Evolutionary conservation across 2,888 invertebrate species (phyloP).

Genomic region (Nasonovia ribisnigri): DNA sequence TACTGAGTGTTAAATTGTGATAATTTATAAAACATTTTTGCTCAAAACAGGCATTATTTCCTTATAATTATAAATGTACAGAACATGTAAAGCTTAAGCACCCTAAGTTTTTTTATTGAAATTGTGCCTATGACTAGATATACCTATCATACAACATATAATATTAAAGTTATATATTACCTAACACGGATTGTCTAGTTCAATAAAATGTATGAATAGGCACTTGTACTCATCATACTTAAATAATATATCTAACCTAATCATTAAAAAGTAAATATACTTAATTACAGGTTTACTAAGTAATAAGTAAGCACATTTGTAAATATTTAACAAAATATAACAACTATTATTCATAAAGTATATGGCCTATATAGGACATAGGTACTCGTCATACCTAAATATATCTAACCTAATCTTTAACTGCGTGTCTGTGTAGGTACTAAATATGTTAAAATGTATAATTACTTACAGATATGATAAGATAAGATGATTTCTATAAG

Average conservation of each 20-base stretch:
- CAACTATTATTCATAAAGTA: too few relatives aligned
- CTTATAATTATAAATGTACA: too few relatives aligned
- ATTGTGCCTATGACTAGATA: background rate
- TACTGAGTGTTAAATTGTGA: too few relatives aligned
- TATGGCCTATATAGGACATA: background rate
- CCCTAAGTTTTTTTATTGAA: too few relatives aligned
- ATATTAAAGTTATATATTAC: background rate
- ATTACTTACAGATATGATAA: background rate
- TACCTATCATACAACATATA: background rate
- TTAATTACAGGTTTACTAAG: too few relatives aligned
- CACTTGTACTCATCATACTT: background rate
- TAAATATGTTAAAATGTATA: background rate
- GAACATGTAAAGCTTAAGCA: too few relatives aligned
- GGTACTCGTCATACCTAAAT: background rate
- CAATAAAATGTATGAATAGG: background rate
- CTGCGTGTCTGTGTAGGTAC: background rate
- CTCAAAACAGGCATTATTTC: too few relatives aligned
- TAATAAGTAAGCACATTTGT: too few relatives aligned
- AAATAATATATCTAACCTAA: conserved; percentile 7
- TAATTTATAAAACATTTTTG: too few relatives aligned
- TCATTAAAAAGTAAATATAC: background rate
- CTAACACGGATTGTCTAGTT: background rate
- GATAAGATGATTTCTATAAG: background rate
- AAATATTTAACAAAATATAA: too few relatives aligned
- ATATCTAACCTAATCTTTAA: conserved; percentile 6